Base-by-base conservation (phyloP, 2,113 vertebrate species). In the Sprattus sprattus region DNA sequence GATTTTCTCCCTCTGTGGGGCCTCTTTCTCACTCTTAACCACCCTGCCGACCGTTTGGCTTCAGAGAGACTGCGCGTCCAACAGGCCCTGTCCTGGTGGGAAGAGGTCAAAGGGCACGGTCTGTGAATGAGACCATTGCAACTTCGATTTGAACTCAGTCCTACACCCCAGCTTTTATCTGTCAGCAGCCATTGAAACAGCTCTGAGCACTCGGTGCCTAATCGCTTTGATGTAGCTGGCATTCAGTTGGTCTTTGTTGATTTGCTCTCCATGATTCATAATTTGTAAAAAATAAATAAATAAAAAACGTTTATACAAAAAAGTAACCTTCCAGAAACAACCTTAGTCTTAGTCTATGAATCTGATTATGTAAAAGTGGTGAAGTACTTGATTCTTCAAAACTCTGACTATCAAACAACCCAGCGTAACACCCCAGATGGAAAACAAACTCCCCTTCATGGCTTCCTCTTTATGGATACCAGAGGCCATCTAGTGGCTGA, bases 61-160 rank as follows among this genome's bases (percentile, higher is more conserved):
- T 82, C 86, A 91, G 89, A 54, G 52, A 44, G 85, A 60, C n/a
- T 89, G 88, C 87, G 89, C 86, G 90, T 91, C 88, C 89, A 84
- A 87, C 89, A 89, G 64, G 88, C 54, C 8, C 86, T 22, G 11
- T 75, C 78, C n/a, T 47, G 87, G 85, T 89, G 87, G 89, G 90
- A 88, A 92, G 85, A 89, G 90, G 91, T 87, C 87, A 92, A 83
- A 84, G 91, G 88, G 92, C 91, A 92, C 87, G 91, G 85, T 81
- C 81, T 89, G 87, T 89, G 89, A 93, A 90, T 84, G 67, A 75
- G 86, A 83, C 22, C 1, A 52, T 81, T 80, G 9, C 64, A 57
- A 60, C 82, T 81, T 81, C 87, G 85, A 93, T 83, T 84, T 82
- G 85, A 52, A 84, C 47, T 67, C 83, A 25, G 88, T 78, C 18